phyloP scores from a whole-genome alignment of 2,113 vertebrate species.

The Chunga burmeisteri region DNA sequence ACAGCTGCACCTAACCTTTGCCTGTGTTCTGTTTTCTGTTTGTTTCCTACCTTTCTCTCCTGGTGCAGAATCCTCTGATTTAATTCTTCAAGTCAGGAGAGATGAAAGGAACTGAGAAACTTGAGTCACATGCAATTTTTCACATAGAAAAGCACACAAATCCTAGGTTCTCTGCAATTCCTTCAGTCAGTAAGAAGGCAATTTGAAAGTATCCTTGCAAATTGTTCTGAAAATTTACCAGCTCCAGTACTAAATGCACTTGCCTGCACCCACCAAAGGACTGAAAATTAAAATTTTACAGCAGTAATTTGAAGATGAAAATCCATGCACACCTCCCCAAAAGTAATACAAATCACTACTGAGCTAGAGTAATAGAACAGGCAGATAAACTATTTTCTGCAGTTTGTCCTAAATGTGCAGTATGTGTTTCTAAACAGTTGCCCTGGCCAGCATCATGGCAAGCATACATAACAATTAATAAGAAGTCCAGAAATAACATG shows the following conservation, averaged over 20 bases:
- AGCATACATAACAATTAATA: background rate
- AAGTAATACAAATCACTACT: background rate
- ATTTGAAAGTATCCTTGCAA: background rate
- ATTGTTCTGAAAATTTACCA: background rate
- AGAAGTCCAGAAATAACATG: background rate
- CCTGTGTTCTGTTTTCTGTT: background rate
- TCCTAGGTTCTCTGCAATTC: background rate
- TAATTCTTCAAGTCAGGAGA: background rate
- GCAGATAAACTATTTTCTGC: background rate
- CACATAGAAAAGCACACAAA: background rate
- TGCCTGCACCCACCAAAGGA: background rate
- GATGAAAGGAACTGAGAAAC: background rate
- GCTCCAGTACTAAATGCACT: background rate
- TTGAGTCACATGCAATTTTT: background rate
- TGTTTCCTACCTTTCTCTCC: background rate
- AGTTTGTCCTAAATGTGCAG: background rate
- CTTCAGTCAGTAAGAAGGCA: background rate
- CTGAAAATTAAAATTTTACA: background rate
- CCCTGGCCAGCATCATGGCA: background rate
- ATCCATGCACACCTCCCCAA: background rate
- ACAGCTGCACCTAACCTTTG: background rate
- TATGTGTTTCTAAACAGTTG: background rate
- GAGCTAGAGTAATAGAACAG: background rate
- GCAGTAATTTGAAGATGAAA: background rate
- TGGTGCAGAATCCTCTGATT: background rate